A percentile compares a stretch with the other conserved stretches of the same genome.
Conservation (phyloP, 1,140 invertebrate genomes). For the Drosophila quadrilineata region DNA sequence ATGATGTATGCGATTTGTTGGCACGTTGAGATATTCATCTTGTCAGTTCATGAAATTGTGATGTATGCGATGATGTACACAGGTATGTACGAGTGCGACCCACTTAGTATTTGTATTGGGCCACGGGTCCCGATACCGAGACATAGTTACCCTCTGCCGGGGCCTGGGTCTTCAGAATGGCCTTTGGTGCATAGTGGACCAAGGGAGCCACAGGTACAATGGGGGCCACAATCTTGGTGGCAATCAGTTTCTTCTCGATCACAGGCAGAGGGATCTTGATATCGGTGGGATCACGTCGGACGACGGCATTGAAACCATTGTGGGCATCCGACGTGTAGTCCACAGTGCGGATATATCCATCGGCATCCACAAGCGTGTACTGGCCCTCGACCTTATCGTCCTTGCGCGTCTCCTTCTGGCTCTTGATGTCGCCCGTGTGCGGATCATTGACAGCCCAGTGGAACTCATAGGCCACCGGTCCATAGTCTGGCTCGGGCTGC, state of each 20-base stretch:
- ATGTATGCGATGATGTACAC: conserved; percentile 18
- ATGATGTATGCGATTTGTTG: conserved; percentile 30
- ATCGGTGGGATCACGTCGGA: conserved; percentile 83
- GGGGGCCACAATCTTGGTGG: conserved; percentile 58
- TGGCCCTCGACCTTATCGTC: conserved; percentile 84
- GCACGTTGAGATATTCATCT: conserved; percentile 12
- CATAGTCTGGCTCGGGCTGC: conserved; percentile 56
- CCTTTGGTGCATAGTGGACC: conserved; percentile 61
- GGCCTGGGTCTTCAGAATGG: conserved; percentile 44
- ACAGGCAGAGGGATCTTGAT: conserved; percentile 81
- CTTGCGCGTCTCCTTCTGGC: conserved; percentile 84
- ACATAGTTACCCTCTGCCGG: conserved; percentile 58
- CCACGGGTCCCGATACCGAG: conserved; percentile 63
- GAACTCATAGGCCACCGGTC: conserved; percentile 83
- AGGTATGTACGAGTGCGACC: neutral
- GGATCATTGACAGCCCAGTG: conserved; percentile 83
- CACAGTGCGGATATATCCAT: conserved; percentile 87
- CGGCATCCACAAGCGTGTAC: conserved; percentile 85
- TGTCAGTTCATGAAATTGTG: conserved; percentile 30
- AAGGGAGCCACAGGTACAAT: conserved; percentile 45
- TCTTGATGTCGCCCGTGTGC: conserved; percentile 84
- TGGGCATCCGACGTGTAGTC: conserved; percentile 88
- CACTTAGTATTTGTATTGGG: conserved; percentile 66
- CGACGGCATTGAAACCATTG: conserved; percentile 87
- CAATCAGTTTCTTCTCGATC: conserved; percentile 65